Evolutionary conservation across 92 coral and sea anemone species (phyloP), one percentile per base, ranked within the genome.

Genomic region (Phenganax subtilis): DNA sequence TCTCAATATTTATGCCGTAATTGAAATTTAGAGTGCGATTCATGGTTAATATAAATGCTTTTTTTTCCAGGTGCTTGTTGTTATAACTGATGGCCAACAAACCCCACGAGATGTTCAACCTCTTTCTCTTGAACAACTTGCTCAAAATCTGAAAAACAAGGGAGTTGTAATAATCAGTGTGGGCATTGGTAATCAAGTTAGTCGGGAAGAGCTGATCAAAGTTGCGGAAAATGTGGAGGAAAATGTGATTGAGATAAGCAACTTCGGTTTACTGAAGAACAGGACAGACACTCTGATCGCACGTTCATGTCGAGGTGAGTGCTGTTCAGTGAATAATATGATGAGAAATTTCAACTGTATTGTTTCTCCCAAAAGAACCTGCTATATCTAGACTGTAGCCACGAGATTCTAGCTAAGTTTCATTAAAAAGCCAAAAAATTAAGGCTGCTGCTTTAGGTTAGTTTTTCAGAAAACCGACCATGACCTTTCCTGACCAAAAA

Each of bases 81-180:
- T 77, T 14, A 59, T 77, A 12, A 77, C 82, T 60, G 82, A 77
- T 77, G 82, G 82, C 15, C 51, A 53, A 15, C 80, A 75, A 54
- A 59, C 70, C 10, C 57, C 9, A 37, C 55, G 52, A 14, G 56
- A 28, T 17, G 17, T 6, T 27, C 70, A 57, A 30, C 4, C 81
- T 29, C 54, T 15, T 15, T 12, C 54, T 25, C 71, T 77, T 62
- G 30, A 12, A 44, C 30, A 12, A n/a, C 71, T 58, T 58, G 70
- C 82, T 77, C 29, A 51, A 12, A 60, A 77, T 57, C 54, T 77
- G 72, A 77, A 62, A 28, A 28, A 37, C 12, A 77, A 77, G 61
- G 82, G 82, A 59, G 82, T 77, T 51, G 71, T 77, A 11, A 62
- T 77, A 44, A 58, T 77, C 31, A 37, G 55, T 51, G 82, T 77